Base-by-base conservation (phyloP, 2,888 invertebrate genomes). In the Yponomeuta evonymella region DNA sequence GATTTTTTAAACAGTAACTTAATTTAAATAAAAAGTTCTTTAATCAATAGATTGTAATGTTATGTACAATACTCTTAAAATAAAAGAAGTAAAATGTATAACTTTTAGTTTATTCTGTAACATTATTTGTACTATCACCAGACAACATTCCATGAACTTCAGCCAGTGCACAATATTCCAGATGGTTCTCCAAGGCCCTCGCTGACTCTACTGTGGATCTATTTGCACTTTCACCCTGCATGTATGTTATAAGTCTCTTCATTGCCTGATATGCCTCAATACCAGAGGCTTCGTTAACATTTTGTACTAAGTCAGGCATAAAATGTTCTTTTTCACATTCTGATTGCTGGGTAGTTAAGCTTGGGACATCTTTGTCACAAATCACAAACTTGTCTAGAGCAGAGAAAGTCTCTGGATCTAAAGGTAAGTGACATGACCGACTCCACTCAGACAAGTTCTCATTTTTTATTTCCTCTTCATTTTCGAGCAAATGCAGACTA, bases 181-280 rank as follows among this genome's bases (percentile, higher is more conserved):
- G 71, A 68, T 81, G 77, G 73, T 82, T 78, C 77, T 83, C 82
- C 71, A 82, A 75, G 70, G 73, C 73, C 74, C 79, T 81, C 67
- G 81, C 80, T 76, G 79, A 77, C 71, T 78, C 76, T 30, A 81
- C 73, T n/a, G 78, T 72, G 63, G 77, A 71, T 48, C 67, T 73
- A 29, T 75, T 74, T 36, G 79, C 79, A 72, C 73, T 73, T 69
- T 81, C 78, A 30, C 79, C 77, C 74, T 83, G 81, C 64, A 82
- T 70, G 71, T 82, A 82, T 10, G 77, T 77, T 30, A 81, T 73
- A 33, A 83, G 76, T 71, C 82, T 79, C 74, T 80, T 81, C 73
- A 82, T 81, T 58, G 83, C 83, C 74, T 82, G 81, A 71, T 79
- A 81, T 23, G 82, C 82, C 68, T 82, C 79, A 64, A 80, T 75